A percentile compares a stretch with the other conserved stretches of the same genome.
Evolutionary conservation across 2,113 vertebrate genomes (phyloP).

Genomic region (Rhinogobius similis): DNA sequence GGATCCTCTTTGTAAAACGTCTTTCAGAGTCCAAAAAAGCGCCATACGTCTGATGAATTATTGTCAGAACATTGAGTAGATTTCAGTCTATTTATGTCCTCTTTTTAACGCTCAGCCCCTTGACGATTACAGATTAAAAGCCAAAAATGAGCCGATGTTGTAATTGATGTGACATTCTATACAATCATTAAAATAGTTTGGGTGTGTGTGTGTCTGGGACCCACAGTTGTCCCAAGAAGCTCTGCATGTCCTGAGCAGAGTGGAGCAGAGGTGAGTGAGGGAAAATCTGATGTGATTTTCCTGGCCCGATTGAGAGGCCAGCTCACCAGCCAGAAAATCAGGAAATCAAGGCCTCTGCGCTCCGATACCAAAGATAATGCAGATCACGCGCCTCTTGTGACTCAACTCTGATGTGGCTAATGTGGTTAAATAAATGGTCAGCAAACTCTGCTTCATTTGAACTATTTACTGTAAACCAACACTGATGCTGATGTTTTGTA

Average conservation of each 20-base stretch:
- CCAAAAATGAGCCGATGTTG: background rate
- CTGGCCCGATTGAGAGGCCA: constrained; percentile 81
- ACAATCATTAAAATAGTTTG: background rate
- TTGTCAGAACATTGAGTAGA: too few species aligned
- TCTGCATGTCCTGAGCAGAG: constrained; percentile 40
- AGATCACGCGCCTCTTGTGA: background rate
- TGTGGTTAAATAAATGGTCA: background rate
- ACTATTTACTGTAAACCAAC: background rate
- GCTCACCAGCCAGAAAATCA: constrained; percentile 74
- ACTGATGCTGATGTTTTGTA: background rate
- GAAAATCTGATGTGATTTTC: constrained; percentile 84
- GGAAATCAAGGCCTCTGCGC: constrained; percentile 58
- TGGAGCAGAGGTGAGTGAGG: constrained; percentile 62
- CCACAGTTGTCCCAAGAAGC: constrained; percentile 3
- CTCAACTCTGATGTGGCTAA: background rate
- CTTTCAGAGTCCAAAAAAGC: too few species aligned
- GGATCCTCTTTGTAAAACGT: too few species aligned
- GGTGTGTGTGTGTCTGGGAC: constrained; percentile 10
- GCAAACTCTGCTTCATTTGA: background rate
- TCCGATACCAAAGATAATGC: constrained; percentile 70
- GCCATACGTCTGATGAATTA: too few species aligned
- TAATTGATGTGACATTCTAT: constrained; percentile 14
- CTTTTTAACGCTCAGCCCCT: too few species aligned
- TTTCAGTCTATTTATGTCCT: too few species aligned
- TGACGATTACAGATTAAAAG: background rate